Evolutionary conservation across 2,797 vertebrate genomes (phyloP), one percentile per base, ranked within the genome.

Genomic region (Gymnodraco acuticeps): DNA sequence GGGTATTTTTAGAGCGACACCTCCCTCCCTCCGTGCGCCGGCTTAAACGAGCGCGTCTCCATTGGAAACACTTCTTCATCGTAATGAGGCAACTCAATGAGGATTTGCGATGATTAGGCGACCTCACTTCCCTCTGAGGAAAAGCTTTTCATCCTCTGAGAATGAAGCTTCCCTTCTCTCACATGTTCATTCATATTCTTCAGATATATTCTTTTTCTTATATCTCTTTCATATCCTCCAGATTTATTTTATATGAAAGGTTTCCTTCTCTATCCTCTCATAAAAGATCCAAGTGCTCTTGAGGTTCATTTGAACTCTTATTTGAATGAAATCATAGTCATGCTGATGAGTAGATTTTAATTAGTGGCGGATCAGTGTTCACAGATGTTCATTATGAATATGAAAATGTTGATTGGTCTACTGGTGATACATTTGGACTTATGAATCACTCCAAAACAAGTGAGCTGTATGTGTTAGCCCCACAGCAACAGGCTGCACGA

Each of bases 121-220:
- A 46, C 59, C 47, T 43, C 51, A 20, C 31, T 42, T 75, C 71
- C 14, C 9, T 67, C 48, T 51, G 67, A 75, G 63, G 73, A 52
- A 64, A 80, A 78, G 47, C 55, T 77, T 88, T 88, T 83, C 69
- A 71, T 81, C 78, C 65, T 74, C 56, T 41, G 43, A 75, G 67
- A 82, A 82, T 78, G 56, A 69, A 55, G 70, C 61, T 20, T 59
- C 64, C 52, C 48, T 48, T 81, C 64, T 72, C 78, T 81, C 79
- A 65, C 48, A 1, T 70, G 64, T 87, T 87, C 72, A 88, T 90
- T 85, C 77, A 77, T 83, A 77, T 84, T 81, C 83, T 71, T 82
- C 10, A 71, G 73, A 90, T 86, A 17, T 19, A 41, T 51, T 45
- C 47, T 59, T 31, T 41, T 55, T 69, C 47, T 77, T n/a, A 73